Conservation (phyloP, 2,113 vertebrate species). For the Australoheros scitulus region DNA sequence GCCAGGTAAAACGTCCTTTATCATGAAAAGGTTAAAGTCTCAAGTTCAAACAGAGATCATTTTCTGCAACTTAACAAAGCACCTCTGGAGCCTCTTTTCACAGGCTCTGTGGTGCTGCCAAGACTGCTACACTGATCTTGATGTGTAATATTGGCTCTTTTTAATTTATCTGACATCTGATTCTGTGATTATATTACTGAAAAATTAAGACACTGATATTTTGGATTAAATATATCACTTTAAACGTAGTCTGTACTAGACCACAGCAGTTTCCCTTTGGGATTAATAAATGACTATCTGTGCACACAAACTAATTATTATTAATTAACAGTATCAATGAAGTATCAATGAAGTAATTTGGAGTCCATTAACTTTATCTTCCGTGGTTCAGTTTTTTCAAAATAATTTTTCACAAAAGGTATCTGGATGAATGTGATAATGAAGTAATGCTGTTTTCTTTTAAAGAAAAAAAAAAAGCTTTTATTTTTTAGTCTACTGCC, state of each 20-base stretch:
- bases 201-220: not conserved
- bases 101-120: not conserved
- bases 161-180: not conserved
- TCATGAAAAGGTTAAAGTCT: slow-evolving; percentile 5
- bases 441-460: not conserved
- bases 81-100: not conserved
- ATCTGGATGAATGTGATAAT: slow-evolving; percentile 14
- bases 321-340: slow-evolving; percentile 17
- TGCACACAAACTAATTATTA: not conserved
- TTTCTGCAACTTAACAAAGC: not conserved
- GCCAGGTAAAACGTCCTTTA: not conserved
- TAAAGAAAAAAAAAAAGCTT: not conserved
- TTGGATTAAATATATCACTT: not conserved
- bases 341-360: slow-evolving; percentile 13
- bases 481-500: slow-evolving; percentile 27
- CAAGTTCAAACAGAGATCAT: not conserved
- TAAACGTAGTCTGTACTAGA: not conserved
- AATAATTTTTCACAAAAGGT: not conserved
- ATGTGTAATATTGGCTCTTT: not conserved
- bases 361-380: slow-evolving; percentile 13
- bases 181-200: not conserved
- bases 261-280: not conserved
- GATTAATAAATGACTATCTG: not conserved
- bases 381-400: not conserved
- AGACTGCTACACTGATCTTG: not conserved